Evolutionary conservation across 2,888 invertebrate species (phyloP).

Genomic region (Temnothorax unifasciatus): DNA sequence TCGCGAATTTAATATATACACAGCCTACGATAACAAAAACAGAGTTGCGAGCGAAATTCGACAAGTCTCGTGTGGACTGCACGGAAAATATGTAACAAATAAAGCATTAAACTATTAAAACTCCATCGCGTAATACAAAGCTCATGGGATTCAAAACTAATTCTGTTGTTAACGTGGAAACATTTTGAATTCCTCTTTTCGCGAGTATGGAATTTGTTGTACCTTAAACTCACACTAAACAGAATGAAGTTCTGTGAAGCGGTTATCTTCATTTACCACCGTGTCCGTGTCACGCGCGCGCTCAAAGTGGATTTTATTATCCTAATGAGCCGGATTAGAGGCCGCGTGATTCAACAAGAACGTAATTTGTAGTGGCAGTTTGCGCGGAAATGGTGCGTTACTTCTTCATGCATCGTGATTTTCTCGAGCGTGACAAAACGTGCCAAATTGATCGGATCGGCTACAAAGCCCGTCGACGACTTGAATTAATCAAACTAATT

Average conservation of each 20-base stretch:
- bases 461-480: constrained; percentile 47
- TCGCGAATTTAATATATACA: background rate
- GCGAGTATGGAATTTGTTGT: background rate
- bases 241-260: background rate
- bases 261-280: background rate
- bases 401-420: constrained; percentile 39
- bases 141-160: background rate
- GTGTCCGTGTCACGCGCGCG: background rate
- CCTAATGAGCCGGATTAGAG: constrained; percentile 37
- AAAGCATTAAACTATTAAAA: constrained; percentile 18
- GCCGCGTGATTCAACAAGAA: constrained; percentile 36
- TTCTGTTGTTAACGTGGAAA: background rate
- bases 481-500: constrained; percentile 70
- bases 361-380: constrained; percentile 42
- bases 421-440: constrained; percentile 51
- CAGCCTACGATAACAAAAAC: constrained; percentile 22
- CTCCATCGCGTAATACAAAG: background rate
- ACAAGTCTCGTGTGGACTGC: background rate
- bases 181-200: background rate
- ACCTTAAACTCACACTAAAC: background rate
- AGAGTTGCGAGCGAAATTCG: background rate
- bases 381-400: constrained; percentile 29
- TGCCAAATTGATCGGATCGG: constrained; percentile 3
- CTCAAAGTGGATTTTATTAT: constrained; percentile 38
- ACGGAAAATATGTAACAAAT: constrained; percentile 17